Conservation (phyloP, 2,888 invertebrate genomes). For the Flabesymbios commensalis region DNA sequence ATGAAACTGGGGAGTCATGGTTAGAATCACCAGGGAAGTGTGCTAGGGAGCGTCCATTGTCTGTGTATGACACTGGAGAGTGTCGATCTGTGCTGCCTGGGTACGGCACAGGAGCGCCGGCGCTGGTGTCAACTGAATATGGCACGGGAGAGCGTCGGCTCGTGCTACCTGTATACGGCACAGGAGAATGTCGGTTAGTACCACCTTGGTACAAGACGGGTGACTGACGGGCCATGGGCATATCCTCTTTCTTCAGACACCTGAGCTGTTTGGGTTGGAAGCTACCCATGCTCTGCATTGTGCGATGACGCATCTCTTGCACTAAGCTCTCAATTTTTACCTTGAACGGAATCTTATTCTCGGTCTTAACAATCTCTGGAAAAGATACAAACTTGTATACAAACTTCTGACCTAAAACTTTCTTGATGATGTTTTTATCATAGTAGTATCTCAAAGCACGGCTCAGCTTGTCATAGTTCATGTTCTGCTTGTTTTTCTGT, state of each 20-base stretch:
- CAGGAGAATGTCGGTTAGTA: no score
- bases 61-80: no score
- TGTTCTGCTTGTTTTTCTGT: constrained; percentile 67
- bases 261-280: neutral
- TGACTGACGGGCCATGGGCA: no score
- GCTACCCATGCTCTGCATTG: neutral
- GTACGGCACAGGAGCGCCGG: no score
- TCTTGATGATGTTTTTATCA: constrained; percentile 68
- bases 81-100: no score
- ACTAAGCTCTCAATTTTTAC: constrained; percentile 63
- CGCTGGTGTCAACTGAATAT: no score
- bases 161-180: no score
- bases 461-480: constrained; percentile 71
- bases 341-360: constrained; percentile 64
- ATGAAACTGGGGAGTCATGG: no score
- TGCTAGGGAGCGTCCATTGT: no score
- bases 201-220: no score
- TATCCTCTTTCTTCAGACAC: neutral
- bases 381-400: constrained; percentile 66
- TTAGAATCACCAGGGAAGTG: no score
- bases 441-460: constrained; percentile 69
- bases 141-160: no score
- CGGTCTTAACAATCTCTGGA: constrained; percentile 62
- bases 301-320: neutral
- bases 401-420: constrained; percentile 68